These are phyloP conservation scores for Pseudachorutes palmiensis DNA, from an alignment of 1,140 invertebrate species.

Conservation along the genomic window DNA sequence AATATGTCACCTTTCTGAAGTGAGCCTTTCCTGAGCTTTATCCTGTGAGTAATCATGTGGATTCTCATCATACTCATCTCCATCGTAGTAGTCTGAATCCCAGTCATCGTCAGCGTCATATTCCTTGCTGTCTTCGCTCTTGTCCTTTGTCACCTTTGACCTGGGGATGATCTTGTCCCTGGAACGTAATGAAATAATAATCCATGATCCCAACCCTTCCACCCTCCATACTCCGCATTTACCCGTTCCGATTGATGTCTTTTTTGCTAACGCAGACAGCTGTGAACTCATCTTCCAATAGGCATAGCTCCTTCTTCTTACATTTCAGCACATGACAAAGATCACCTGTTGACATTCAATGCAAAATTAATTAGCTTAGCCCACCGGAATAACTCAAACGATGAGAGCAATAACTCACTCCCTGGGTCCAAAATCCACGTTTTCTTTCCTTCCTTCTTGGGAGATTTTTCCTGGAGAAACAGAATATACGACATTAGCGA, in stretches of 20 bases:
- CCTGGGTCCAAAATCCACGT: conserved; percentile 38
- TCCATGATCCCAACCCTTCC: background rate
- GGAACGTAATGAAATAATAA: conserved; percentile 25
- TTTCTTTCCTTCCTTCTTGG: conserved; percentile 37
- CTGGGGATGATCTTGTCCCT: conserved; percentile 62
- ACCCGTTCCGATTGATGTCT: conserved; percentile 74
- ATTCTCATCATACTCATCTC: conserved; percentile 48
- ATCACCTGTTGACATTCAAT: conserved; percentile 70
- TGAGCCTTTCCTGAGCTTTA: conserved; percentile 48
- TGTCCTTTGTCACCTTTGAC: conserved; percentile 48
- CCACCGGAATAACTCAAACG: too few species aligned
- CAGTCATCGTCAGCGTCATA: conserved; percentile 39
- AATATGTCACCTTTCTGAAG: too few species aligned
- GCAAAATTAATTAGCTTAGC: too few species aligned
- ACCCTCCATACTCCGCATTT: conserved; percentile 38
- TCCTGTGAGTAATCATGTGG: conserved; percentile 47
- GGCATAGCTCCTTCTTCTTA: conserved; percentile 76
- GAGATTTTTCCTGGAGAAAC: conserved; percentile 32
- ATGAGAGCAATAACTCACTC: too few species aligned
- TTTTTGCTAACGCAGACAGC: conserved; percentile 80
- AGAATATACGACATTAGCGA: background rate
- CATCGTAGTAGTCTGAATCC: conserved; percentile 40
- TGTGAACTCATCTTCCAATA: conserved; percentile 73
- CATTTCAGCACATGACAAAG: conserved; percentile 76
- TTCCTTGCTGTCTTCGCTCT: conserved; percentile 40